phyloP scores from a whole-genome alignment of 2,888 invertebrate species.

The Petrolisthes cinctipes region DNA sequence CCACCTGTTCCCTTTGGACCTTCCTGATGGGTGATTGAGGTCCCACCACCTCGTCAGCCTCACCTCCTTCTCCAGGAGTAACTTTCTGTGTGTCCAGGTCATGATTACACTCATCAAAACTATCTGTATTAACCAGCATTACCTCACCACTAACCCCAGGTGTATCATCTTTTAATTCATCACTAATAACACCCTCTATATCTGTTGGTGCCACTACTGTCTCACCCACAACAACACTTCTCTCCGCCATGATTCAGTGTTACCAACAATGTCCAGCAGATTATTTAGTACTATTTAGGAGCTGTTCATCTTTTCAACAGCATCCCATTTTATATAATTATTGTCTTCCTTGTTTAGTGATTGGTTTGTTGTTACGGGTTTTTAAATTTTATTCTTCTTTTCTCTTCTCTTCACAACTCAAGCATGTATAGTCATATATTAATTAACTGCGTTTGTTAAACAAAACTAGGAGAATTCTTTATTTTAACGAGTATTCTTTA shows the following conservation, averaged over 20 bases:
- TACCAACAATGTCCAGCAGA: background rate
- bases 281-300: background rate
- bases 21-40: conserved; percentile 48
- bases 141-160: conserved; percentile 60
- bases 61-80: conserved; percentile 28
- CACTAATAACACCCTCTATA: conserved; percentile 19
- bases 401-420: too few species aligned
- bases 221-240: conserved; percentile 3
- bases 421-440: too few species aligned
- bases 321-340: background rate
- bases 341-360: too few species aligned
- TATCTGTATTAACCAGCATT: conserved; percentile 60
- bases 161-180: conserved; percentile 56
- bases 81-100: conserved; percentile 51
- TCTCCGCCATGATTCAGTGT: conserved; percentile 36
- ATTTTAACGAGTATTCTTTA: too few species aligned
- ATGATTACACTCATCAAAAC: conserved; percentile 58
- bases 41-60: conserved; percentile 1
- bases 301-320: background rate
- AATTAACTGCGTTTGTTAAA: too few species aligned
- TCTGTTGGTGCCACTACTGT: background rate
- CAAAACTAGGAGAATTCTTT: too few species aligned
- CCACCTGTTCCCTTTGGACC: conserved; percentile 44
- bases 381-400: too few species aligned
- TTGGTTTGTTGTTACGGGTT: too few species aligned